phyloP scores from a whole-genome alignment of 1,140 invertebrate genomes.

The Ceratoteleas bidentatus region DNA sequence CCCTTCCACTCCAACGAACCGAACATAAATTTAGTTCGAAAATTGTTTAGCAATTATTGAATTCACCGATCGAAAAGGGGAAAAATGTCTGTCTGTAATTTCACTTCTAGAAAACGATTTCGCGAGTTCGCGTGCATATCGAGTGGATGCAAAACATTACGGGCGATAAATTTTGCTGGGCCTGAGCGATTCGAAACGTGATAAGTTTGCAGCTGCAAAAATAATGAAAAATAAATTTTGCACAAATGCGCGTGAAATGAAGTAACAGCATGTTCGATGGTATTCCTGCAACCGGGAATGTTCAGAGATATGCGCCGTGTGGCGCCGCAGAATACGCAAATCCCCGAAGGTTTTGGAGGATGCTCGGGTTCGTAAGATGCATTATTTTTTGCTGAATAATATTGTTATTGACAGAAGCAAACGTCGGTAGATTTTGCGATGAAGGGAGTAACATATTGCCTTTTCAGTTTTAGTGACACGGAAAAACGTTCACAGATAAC shows the following conservation, averaged over 20 bases:
- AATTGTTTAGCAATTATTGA: too few species aligned
- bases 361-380: slow-evolving; percentile 11
- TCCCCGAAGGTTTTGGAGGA: slow-evolving; percentile 18
- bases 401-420: slow-evolving; percentile 60
- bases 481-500: slow-evolving; percentile 64
- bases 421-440: slow-evolving; percentile 54
- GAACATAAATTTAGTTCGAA: too few species aligned
- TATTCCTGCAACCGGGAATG: neutral
- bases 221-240: slow-evolving; percentile 37
- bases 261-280: slow-evolving; percentile 14
- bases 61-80: too few species aligned
- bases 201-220: slow-evolving; percentile 20
- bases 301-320: neutral
- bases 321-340: slow-evolving; percentile 14
- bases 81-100: too few species aligned
- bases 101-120: too few species aligned
- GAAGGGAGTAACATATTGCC: slow-evolving; percentile 63
- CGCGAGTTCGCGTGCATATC: too few species aligned
- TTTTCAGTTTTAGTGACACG: slow-evolving; percentile 64
- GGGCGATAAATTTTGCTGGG: too few species aligned
- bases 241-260: slow-evolving; percentile 17
- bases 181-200: too few species aligned
- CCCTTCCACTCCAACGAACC: too few species aligned
- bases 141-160: too few species aligned
- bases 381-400: slow-evolving; percentile 51